These are phyloP conservation scores for Andricus quercusramuli DNA, from an alignment of 2,888 invertebrate species.

Conservation along the genomic window DNA sequence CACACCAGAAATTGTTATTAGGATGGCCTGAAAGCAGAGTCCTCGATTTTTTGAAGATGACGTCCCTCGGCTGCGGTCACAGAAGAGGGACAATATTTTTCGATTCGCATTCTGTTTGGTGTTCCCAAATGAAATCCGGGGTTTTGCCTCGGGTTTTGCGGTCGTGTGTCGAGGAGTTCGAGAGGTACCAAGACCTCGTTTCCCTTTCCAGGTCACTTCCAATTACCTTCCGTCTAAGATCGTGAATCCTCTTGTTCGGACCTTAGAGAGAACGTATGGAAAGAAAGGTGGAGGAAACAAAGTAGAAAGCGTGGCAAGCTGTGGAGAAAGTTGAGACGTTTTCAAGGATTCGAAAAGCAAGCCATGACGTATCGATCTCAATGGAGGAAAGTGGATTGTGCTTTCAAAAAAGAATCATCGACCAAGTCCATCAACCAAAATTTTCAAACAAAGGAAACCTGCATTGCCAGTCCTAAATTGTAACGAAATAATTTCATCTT, in stretches of 20 bases:
- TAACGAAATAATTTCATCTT: too few species aligned
- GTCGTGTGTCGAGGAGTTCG: slow-evolving; percentile 8
- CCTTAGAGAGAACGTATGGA: slow-evolving; percentile 54
- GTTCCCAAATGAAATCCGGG: not conserved
- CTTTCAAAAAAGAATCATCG: slow-evolving; percentile 19
- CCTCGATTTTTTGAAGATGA: too few species aligned
- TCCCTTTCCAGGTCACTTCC: slow-evolving; percentile 51
- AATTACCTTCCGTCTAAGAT: slow-evolving; percentile 45
- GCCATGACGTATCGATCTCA: slow-evolving; percentile 16
- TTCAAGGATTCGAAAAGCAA: slow-evolving; percentile 38
- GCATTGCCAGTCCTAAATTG: too few species aligned
- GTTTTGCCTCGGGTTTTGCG: slow-evolving; percentile 19
- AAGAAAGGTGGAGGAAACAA: slow-evolving; percentile 51
- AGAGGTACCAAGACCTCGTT: slow-evolving; percentile 47
- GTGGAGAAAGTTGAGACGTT: slow-evolving; percentile 52
- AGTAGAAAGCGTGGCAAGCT: slow-evolving; percentile 52
- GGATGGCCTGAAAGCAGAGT: too few species aligned
- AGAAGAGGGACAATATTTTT: not conserved
- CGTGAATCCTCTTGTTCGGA: slow-evolving; percentile 47
- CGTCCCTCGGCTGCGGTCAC: too few species aligned
- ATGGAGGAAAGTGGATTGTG: slow-evolving; percentile 23
- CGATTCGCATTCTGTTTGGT: not conserved
- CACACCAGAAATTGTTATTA: too few species aligned
- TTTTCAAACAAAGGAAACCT: too few species aligned
- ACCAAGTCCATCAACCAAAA: not conserved